Evolutionary conservation across 2,797 vertebrate genomes (phyloP).

Genomic region (Chelonia mydas): DNA sequence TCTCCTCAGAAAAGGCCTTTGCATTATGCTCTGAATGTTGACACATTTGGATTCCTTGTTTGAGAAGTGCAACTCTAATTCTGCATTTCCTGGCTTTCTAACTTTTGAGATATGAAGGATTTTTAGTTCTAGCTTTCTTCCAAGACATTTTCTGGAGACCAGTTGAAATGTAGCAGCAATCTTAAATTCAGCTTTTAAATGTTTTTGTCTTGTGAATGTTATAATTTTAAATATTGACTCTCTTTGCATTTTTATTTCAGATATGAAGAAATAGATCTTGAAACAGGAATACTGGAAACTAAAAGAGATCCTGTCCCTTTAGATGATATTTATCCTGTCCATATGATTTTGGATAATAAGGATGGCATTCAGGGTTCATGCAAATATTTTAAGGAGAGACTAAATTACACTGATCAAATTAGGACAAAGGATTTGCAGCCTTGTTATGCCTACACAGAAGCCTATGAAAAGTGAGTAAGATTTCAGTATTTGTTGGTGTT

Average conservation of each 20-base stretch:
- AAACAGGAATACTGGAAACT: slow-evolving; percentile 84
- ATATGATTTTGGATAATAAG: slow-evolving; percentile 87
- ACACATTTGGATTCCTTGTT: rapidly evolving
- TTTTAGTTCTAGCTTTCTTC: background rate
- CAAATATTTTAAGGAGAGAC: slow-evolving; percentile 86
- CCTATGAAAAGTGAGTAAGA: slow-evolving; percentile 83
- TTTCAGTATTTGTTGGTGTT: background rate
- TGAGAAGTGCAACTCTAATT: rapidly evolving
- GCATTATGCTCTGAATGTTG: rapidly evolving
- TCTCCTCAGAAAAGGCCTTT: rapidly evolving
- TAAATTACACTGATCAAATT: slow-evolving; percentile 84
- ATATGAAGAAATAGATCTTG: slow-evolving; percentile 86
- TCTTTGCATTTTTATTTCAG: slow-evolving; percentile 60
- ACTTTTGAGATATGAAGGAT: background rate
- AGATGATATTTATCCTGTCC: slow-evolving; percentile 89
- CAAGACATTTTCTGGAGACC: rapidly evolving
- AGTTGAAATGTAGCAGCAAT: too few relatives aligned
- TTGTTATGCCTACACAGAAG: slow-evolving; percentile 80
- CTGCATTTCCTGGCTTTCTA: background rate
- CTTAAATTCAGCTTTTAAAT: background rate
- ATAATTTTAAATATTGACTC: background rate
- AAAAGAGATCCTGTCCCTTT: slow-evolving; percentile 53
- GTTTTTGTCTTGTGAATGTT: background rate
- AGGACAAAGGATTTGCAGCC: slow-evolving; percentile 81
- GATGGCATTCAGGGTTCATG: slow-evolving; percentile 93